A percentile compares a stretch with the other conserved stretches of the same genome.
These are phyloP conservation scores for Pogoniulus pusillus DNA, from an alignment of 2,797 vertebrate genomes.

Conservation along the genomic window DNA sequence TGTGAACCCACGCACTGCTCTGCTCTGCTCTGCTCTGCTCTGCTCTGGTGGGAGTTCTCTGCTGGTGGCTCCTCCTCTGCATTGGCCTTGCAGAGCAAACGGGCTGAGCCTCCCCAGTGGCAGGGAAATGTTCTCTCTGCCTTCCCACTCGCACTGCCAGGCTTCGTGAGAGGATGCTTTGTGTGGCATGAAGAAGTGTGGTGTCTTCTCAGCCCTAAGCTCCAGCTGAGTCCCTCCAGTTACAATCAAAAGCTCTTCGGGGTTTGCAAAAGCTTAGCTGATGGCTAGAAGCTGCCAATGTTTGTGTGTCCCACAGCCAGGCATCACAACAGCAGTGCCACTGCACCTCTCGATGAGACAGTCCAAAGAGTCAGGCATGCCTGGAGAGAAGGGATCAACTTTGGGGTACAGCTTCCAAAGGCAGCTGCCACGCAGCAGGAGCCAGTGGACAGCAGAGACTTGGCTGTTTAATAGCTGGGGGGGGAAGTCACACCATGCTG, in stretches of 20 bases:
- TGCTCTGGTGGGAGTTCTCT: background rate
- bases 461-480: background rate
- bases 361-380: accelerated
- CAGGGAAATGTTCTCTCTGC: background rate
- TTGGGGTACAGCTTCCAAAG: background rate
- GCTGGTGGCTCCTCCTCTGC: background rate
- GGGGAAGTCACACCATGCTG: background rate
- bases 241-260: background rate
- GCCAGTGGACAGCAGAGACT: background rate
- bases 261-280: background rate
- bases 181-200: background rate
- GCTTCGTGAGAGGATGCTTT: background rate
- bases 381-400: background rate
- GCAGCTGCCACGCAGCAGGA: background rate
- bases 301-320: background rate
- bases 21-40: background rate
- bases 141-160: background rate
- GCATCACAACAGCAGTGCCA: background rate
- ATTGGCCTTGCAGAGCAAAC: background rate
- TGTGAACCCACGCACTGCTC: background rate
- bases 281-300: background rate
- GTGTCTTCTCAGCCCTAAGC: background rate
- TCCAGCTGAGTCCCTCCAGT: background rate
- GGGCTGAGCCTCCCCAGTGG: background rate
- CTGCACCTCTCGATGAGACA: background rate